A percentile compares a stretch with the other conserved stretches of the same genome.
phyloP scores from a whole-genome alignment of 2,113 vertebrate genomes.

The Rattus norvegicus region DNA sequence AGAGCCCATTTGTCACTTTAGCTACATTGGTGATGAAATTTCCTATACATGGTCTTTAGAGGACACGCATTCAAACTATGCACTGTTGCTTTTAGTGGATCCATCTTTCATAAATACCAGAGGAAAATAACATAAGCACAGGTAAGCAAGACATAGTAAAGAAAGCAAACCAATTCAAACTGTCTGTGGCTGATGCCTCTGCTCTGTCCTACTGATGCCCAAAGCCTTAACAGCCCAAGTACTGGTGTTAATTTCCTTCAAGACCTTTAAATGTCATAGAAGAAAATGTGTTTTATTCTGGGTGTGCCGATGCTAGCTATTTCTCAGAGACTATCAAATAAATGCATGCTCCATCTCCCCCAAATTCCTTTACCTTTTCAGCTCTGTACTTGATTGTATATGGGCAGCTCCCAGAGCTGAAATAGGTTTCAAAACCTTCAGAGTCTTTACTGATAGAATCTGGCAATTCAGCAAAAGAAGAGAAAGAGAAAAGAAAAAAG shows the following conservation, averaged over 20 bases:
- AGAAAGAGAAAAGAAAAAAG: not conserved
- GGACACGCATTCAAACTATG: not conserved
- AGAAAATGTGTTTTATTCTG: constrained; percentile 61
- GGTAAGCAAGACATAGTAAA: too few relatives aligned
- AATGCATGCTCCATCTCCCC: not conserved
- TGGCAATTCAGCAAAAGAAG: constrained; percentile 64
- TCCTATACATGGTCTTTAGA: not conserved
- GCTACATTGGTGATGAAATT: not conserved
- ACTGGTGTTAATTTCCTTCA: constrained; percentile 61
- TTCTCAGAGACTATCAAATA: constrained; percentile 8
- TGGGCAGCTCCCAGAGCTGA: constrained; percentile 15
- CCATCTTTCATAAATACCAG: not conserved
- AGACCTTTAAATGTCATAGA: constrained; percentile 66
- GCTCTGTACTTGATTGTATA: not conserved
- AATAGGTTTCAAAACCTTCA: constrained; percentile 64
- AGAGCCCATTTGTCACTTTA: not conserved
- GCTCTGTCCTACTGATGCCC: not conserved
- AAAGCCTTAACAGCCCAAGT: constrained; percentile 18
- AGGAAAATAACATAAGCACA: not conserved
- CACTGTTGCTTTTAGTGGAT: not conserved
- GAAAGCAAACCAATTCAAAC: not conserved
- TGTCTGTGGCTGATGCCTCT: not conserved
- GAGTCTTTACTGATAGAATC: constrained; percentile 76
- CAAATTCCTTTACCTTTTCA: constrained; percentile 14
- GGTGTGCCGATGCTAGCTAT: not conserved